Conservation (phyloP, 1,140 invertebrate genomes). For the Drosophila mauritiana region DNA sequence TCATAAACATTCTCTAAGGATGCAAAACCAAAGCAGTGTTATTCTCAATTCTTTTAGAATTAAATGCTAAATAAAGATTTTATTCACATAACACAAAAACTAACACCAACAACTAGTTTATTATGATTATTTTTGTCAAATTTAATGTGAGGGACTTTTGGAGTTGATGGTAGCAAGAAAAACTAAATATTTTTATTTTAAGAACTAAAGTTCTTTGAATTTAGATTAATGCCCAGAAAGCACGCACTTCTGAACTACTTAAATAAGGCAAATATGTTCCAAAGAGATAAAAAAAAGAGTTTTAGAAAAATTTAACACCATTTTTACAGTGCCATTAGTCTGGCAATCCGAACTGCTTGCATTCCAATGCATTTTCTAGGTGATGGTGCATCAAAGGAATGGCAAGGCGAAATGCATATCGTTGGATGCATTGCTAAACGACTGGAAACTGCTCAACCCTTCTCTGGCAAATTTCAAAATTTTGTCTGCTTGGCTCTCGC, state of each 20-base stretch:
- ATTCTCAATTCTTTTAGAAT: neutral
- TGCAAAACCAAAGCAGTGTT: neutral
- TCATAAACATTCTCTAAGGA: neutral
- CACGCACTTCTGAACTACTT: too few species aligned
- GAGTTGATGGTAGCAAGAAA: too few species aligned
- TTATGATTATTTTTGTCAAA: too few species aligned
- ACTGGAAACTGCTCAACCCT: conserved; percentile 57
- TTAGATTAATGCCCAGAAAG: too few species aligned
- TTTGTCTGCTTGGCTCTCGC: conserved; percentile 36
- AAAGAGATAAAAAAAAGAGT: neutral
- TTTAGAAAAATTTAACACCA: neutral
- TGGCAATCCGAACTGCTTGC: conserved; percentile 17
- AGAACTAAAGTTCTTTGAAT: too few species aligned
- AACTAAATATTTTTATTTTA: too few species aligned
- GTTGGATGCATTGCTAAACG: conserved; percentile 72
- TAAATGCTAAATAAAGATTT: neutral
- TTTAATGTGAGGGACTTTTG: too few species aligned
- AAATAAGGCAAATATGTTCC: too few species aligned
- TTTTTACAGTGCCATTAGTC: conserved; percentile 25
- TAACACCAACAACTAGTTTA: too few species aligned
- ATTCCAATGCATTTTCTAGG: conserved; percentile 49
- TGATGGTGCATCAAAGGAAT: conserved; percentile 54
- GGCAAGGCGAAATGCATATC: conserved; percentile 54
- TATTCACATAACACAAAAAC: neutral
- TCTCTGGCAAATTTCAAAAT: conserved; percentile 58